Evolutionary conservation across 2,113 vertebrate species (phyloP), one percentile per base, ranked within the genome.

Genomic region (Plestiodon gilberti): DNA sequence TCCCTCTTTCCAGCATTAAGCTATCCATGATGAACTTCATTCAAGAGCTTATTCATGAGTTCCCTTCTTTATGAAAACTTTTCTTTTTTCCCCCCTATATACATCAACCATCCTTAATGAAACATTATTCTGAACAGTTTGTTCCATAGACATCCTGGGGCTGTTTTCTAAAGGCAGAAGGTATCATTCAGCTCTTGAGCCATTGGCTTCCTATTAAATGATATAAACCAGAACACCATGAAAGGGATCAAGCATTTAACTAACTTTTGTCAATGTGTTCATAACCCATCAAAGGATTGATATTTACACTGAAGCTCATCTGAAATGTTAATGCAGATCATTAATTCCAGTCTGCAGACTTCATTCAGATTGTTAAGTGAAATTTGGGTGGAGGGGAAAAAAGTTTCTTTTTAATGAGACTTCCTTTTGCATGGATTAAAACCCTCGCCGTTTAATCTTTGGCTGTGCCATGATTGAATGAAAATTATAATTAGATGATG

Each of bases 251-350:
- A 91, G 62, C 59, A 59, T 89, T 94, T 87, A 85, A 59, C 81
- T 92, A 87, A 79, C 43, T 82, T 93, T 95, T 89, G 84, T 88
- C 77, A 78, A 28, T 1, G 1, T 78, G 1, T 78, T 61, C 84
- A 11, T 43, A 86, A 59, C 40, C 81, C 86, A 91, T 85, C 57
- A 52, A 89, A 91, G 74, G 86, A 67, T 40, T 88, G 84, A 18
- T 91, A 93, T 93, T 92, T 92, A 86, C 17, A 57, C 40, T 73
- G 85, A 87, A 91, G 9, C 81, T 77, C 43, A 88, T 94, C 86
- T 91, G 90, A 95, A 93, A 92, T 91, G 89, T 81, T 94, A 91
- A 94, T 90, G 77, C 43, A 89, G 89, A 87, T 91, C 86, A 91
- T 94, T 93, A 94, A 92, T 82, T 92, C 17, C 64, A 86, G 70